phyloP scores from a whole-genome alignment of 2,888 invertebrate genomes.

The Hyposoter dolosus region DNA sequence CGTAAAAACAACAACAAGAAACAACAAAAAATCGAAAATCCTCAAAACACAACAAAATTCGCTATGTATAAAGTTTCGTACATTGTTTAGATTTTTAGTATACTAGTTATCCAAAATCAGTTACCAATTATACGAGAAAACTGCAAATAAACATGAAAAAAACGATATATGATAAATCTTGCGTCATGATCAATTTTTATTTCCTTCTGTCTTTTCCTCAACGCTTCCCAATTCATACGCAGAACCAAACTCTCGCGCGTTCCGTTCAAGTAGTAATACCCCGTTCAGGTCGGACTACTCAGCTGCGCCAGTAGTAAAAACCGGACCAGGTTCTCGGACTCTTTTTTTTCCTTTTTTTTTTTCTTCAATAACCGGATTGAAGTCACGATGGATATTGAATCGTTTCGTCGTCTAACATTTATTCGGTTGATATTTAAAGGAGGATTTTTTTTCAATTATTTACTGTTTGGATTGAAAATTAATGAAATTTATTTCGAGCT shows the following conservation, averaged over 20 bases:
- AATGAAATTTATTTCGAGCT: neutral
- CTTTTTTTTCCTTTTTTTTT: neutral
- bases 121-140: conserved; percentile 83
- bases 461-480: neutral
- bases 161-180: conserved; percentile 57
- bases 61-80: conserved; percentile 83
- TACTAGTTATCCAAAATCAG: conserved; percentile 81
- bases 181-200: neutral
- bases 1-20: conserved; percentile 59
- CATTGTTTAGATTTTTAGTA: conserved; percentile 82
- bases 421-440: neutral
- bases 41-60: conserved; percentile 69
- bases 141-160: conserved; percentile 80
- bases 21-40: conserved; percentile 42
- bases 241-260: neutral
- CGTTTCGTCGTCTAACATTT: neutral
- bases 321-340: conserved; percentile 12
- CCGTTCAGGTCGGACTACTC: conserved; percentile 50
- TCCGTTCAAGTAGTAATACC: conserved; percentile 60
- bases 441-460: neutral
- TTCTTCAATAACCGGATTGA: conserved; percentile 3
- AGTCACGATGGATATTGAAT: neutral
- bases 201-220: neutral
- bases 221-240: neutral
- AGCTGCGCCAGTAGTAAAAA: conserved; percentile 28